These are phyloP conservation scores for Dryobotodes eremita DNA, from an alignment of 2,888 invertebrate species.

Conservation along the genomic window DNA sequence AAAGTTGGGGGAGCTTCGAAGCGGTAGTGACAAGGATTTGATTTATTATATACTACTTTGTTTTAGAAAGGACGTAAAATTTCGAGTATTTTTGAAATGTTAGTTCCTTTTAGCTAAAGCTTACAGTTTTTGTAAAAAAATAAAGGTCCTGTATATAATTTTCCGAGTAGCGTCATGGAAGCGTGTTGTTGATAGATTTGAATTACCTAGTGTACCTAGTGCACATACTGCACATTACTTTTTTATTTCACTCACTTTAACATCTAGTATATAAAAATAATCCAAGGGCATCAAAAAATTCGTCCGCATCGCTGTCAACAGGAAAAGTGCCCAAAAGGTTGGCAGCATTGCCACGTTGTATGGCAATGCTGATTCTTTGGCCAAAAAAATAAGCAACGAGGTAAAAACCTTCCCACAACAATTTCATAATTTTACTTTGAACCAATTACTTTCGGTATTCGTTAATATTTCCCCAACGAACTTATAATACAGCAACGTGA, in stretches of 20 bases:
- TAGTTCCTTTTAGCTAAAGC: not conserved
- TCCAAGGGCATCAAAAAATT: no score
- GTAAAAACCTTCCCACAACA: not conserved
- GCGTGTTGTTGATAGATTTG: not conserved
- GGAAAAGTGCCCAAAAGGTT: no score
- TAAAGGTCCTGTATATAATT: not conserved
- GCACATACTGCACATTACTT: not conserved
- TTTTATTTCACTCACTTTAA: not conserved
- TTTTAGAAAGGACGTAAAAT: constrained; percentile 13
- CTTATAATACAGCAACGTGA: constrained; percentile 42
- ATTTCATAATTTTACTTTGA: constrained; percentile 20
- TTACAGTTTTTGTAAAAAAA: not conserved
- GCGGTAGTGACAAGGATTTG: constrained; percentile 4
- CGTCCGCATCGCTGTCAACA: no score
- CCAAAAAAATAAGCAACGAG: not conserved
- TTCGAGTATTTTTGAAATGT: constrained; percentile 25
- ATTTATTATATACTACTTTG: constrained; percentile 22
- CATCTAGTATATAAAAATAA: not conserved
- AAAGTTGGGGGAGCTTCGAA: constrained; percentile 5
- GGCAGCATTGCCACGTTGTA: no score
- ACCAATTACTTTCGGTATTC: constrained; percentile 39
- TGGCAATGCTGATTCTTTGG: no score
- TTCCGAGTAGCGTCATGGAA: not conserved
- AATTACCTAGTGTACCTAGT: no score
- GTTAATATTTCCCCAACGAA: constrained; percentile 42